These are phyloP conservation scores for Antechinus stuartii DNA, from an alignment of 2,113 vertebrate genomes.

Conservation along the genomic window DNA sequence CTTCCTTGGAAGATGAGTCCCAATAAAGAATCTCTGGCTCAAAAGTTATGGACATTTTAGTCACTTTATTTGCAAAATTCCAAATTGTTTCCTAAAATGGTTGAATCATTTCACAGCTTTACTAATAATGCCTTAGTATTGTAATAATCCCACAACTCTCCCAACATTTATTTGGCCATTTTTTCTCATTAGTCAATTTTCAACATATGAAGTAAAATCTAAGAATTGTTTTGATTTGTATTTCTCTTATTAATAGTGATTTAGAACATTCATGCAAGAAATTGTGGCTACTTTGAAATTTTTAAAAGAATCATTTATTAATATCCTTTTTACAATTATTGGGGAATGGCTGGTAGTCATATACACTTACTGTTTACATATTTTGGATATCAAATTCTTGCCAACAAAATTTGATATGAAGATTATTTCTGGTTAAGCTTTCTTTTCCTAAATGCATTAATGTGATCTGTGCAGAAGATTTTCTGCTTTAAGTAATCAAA, in stretches of 20 bases:
- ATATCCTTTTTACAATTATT: too few species aligned
- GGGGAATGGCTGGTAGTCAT: too few species aligned
- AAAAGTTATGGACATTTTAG: background rate
- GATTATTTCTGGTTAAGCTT: background rate
- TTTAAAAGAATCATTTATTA: too few species aligned
- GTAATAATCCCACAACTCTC: background rate
- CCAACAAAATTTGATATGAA: background rate
- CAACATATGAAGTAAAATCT: background rate
- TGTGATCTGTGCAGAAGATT: too few species aligned
- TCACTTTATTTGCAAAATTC: background rate
- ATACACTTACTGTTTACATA: too few species aligned
- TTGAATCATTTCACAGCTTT: background rate
- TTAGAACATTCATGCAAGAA: too few species aligned
- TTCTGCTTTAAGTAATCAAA: background rate
- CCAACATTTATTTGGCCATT: background rate
- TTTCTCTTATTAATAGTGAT: too few species aligned
- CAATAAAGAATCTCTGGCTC: too few species aligned
- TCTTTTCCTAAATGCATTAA: background rate
- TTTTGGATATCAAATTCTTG: too few species aligned
- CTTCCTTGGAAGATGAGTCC: too few species aligned
- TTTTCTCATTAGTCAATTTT: background rate
- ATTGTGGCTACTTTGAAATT: too few species aligned
- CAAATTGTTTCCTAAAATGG: background rate
- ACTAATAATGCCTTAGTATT: background rate
- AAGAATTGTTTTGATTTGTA: too few species aligned